Conservation (phyloP, 2,113 vertebrate genomes). For the Gadus macrocephalus region DNA sequence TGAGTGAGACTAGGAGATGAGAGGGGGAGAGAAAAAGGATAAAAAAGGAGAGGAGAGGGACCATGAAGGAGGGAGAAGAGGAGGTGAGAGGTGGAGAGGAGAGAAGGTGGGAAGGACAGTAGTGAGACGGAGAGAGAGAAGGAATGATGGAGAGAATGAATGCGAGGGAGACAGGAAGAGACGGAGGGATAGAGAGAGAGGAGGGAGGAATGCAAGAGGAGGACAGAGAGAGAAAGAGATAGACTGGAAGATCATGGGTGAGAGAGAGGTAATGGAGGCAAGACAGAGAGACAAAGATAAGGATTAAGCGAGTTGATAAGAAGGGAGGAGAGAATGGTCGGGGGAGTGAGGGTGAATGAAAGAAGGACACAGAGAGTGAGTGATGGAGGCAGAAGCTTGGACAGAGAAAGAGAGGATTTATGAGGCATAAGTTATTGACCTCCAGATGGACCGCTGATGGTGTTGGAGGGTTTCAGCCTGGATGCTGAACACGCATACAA, state of each 20-base stretch:
- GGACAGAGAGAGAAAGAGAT: background rate
- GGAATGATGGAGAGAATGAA: background rate
- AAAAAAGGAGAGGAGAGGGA: conserved; percentile 1
- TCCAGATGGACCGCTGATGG: too few species aligned
- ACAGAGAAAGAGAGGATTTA: background rate
- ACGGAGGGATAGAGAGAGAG: background rate
- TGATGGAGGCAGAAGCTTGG: background rate
- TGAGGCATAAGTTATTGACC: background rate
- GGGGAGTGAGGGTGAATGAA: too few species aligned
- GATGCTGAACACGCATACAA: background rate
- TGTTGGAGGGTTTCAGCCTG: background rate
- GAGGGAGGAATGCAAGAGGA: background rate
- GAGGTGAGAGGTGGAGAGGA: conserved; percentile 11
- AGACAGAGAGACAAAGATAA: background rate
- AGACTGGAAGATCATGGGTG: background rate
- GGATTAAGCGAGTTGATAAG: background rate
- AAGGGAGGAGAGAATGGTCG: too few species aligned
- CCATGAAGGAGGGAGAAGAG: background rate
- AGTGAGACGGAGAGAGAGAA: background rate
- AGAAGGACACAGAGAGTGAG: background rate
- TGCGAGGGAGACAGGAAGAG: too few species aligned
- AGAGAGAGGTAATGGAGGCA: too few species aligned
- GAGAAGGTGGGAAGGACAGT: too few species aligned
- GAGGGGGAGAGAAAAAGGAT: background rate
- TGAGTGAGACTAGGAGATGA: conserved; percentile 18